phyloP scores from a whole-genome alignment of 37 sponge, comb jelly and placozoan genomes.

The Haliclona indistincta region DNA sequence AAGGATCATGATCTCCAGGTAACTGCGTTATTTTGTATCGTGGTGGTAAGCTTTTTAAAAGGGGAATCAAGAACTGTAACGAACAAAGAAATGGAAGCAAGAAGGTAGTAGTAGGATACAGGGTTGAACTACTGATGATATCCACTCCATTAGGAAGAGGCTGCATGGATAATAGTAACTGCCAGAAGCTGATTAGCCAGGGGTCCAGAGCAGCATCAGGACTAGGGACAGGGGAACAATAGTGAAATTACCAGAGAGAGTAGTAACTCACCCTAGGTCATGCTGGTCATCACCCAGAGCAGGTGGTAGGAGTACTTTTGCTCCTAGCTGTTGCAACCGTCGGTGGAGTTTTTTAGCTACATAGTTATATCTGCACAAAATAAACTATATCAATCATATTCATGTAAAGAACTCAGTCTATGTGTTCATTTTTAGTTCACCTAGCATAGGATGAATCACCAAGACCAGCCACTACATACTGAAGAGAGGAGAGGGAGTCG shows the following conservation, averaged over 20 bases:
- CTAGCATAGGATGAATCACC: conserved; percentile 99
- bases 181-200: conserved; percentile 79
- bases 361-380: conserved; percentile 83
- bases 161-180: conserved; percentile 29
- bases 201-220: conserved; percentile 84
- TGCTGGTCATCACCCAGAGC: conserved; percentile 96
- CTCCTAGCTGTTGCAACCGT: conserved; percentile 84
- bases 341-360: conserved; percentile 90
- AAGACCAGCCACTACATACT: conserved; percentile 83
- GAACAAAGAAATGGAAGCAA: too few relatives aligned
- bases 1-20: too few relatives aligned
- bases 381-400: not conserved
- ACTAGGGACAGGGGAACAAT: conserved; percentile 21
- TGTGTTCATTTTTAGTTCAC: too few relatives aligned
- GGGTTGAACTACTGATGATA: conserved; percentile 21
- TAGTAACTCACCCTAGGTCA: conserved; percentile 74
- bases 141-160: conserved; percentile 76
- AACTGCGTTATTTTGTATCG: too few relatives aligned
- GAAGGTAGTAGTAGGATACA: conserved; percentile 44
- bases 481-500: conserved; percentile 54
- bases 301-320: conserved; percentile 58
- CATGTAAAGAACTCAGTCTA: not conserved
- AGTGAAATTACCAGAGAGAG: not conserved
- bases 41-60: too few relatives aligned
- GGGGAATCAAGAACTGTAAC: too few relatives aligned